phyloP scores from a whole-genome alignment of 2,888 invertebrate species.

The Chymomyza procnemis region DNA sequence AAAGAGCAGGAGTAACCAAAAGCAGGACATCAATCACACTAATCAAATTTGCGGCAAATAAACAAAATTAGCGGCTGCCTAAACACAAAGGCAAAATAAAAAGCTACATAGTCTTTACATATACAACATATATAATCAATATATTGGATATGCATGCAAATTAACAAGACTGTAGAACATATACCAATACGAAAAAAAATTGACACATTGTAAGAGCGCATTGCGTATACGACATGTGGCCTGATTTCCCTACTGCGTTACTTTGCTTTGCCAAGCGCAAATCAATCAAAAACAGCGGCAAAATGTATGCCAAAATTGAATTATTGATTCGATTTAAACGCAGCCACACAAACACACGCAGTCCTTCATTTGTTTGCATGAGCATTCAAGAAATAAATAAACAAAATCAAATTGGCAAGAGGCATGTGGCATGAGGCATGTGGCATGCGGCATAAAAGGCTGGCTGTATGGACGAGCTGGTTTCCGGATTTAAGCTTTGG shows the following conservation, averaged over 20 bases:
- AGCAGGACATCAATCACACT: conserved; percentile 57
- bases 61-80: not conserved
- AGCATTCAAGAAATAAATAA: conserved; percentile 12
- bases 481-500: conserved; percentile 35
- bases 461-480: not conserved
- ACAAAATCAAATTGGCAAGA: not conserved
- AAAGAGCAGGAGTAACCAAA: not conserved
- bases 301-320: conserved; percentile 59
- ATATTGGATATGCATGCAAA: conserved; percentile 35
- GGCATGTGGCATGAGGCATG: not conserved
- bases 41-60: conserved; percentile 40
- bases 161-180: conserved; percentile 29
- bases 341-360: conserved; percentile 10
- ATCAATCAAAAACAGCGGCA: conserved; percentile 65
- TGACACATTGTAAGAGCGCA: conserved; percentile 14
- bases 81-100: conserved; percentile 7
- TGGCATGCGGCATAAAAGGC: not conserved
- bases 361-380: conserved; percentile 15
- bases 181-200: not conserved
- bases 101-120: too few relatives aligned
- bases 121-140: not conserved
- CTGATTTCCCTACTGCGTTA: not conserved
- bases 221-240: conserved; percentile 37
- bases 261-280: conserved; percentile 31
- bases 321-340: conserved; percentile 63